phyloP scores from a whole-genome alignment of 2,888 invertebrate species.

The Dasypogon diadema region DNA sequence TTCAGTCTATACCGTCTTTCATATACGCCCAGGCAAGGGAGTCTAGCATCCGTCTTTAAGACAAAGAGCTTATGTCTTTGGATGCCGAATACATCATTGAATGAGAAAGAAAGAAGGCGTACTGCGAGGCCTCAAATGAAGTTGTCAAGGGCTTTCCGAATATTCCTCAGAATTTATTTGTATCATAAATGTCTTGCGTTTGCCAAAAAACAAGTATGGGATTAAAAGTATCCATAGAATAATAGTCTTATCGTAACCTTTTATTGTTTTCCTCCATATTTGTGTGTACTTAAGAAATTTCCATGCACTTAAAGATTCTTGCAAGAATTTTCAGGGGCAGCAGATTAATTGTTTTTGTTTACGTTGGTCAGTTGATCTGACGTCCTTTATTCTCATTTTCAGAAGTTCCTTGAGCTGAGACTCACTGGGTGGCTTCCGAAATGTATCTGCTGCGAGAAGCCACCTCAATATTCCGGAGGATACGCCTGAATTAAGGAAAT shows the following conservation, averaged over 20 bases:
- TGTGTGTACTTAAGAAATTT: constrained; percentile 24
- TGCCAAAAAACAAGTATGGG: constrained; percentile 24
- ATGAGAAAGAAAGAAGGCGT: neutral
- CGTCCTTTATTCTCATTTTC: neutral
- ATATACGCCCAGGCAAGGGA: constrained; percentile 38
- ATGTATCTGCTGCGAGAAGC: neutral
- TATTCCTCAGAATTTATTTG: constrained; percentile 8
- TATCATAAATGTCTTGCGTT: constrained; percentile 23
- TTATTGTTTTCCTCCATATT: no score
- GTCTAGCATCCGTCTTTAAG: neutral
- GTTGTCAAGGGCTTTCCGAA: constrained; percentile 3
- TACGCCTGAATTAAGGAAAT: constrained; percentile 53
- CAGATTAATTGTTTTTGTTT: constrained; percentile 12
- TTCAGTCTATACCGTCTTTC: constrained; percentile 30
- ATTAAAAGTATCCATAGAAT: neutral
- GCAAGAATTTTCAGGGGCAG: constrained; percentile 41
- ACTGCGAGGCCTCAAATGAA: neutral
- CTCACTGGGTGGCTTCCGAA: no score
- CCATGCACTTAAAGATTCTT: constrained; percentile 35
- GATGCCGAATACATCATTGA: constrained; percentile 21
- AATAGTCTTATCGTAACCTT: neutral
- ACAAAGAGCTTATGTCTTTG: constrained; percentile 34
- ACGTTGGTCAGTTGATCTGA: constrained; percentile 7
- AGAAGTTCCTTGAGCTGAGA: constrained; percentile 23
- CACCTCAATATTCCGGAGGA: constrained; percentile 7